A percentile compares a stretch with the other conserved stretches of the same genome.
phyloP scores from a whole-genome alignment of 2,888 invertebrate species.

The Gnatocerus cornutus region DNA sequence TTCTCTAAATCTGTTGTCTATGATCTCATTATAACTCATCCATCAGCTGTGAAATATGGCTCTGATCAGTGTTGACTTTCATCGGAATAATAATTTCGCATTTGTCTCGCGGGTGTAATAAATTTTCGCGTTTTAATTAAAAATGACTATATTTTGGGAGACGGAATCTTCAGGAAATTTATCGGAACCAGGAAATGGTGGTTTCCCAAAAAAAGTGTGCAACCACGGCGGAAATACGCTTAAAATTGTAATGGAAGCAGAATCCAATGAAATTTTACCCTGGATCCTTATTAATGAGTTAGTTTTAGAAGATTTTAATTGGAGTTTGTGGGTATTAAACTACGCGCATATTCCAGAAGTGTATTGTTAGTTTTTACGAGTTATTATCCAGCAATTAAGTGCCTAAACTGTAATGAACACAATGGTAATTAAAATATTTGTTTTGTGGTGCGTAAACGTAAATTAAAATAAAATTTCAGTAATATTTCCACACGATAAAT shows the following conservation, averaged over 20 bases:
- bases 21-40: slow-evolving; percentile 2
- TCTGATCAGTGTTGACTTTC: slow-evolving; percentile 4
- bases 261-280: neutral
- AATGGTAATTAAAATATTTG: slow-evolving; percentile 49
- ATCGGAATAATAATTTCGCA: slow-evolving; percentile 2
- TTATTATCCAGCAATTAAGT: slow-evolving; percentile 48
- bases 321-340: slow-evolving; percentile 31
- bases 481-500: slow-evolving; percentile 48
- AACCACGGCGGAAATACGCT: slow-evolving; percentile 6
- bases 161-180: no score
- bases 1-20: neutral
- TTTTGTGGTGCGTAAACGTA: slow-evolving; percentile 49
- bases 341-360: slow-evolving; percentile 24
- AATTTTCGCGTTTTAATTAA: slow-evolving; percentile 6
- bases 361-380: slow-evolving; percentile 43
- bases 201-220: slow-evolving; percentile 5
- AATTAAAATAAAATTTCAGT: slow-evolving; percentile 45
- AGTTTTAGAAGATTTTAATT: slow-evolving; percentile 21
- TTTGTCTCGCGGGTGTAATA: neutral
- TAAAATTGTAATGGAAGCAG: neutral
- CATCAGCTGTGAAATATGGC: slow-evolving; percentile 13
- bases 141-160: slow-evolving; percentile 1
- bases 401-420: slow-evolving; percentile 48
- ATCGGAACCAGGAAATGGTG: slow-evolving; percentile 9
- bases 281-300: slow-evolving; percentile 12